Percentiles rank a stretch among this genome's conserved stretches.
phyloP scores from a whole-genome alignment of 2,113 vertebrate genomes.

The Lasiurus cinereus region DNA sequence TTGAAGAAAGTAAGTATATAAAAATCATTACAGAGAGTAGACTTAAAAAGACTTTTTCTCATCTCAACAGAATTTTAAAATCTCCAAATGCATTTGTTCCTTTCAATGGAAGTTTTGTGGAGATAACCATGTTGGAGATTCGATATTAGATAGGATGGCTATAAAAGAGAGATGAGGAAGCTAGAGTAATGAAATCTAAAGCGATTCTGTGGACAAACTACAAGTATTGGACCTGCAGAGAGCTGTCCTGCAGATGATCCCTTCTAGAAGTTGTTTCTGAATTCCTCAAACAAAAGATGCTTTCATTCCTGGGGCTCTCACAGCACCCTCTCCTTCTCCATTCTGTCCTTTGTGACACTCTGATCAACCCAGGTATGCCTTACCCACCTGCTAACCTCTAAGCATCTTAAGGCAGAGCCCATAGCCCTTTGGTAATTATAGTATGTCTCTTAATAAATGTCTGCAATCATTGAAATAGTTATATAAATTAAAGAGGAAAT shows the following conservation, averaged over 20 bases:
- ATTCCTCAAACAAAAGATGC: background rate
- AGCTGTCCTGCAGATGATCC: too few species aligned
- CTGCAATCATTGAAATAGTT: background rate
- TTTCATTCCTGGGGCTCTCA: background rate
- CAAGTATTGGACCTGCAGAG: background rate
- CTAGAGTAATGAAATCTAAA: background rate
- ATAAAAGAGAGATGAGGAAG: background rate
- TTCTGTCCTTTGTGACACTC: background rate
- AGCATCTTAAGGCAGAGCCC: background rate
- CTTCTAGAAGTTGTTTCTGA: background rate
- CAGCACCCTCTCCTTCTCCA: background rate
- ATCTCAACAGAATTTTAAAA: background rate
- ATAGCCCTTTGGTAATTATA: background rate
- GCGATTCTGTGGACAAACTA: background rate
- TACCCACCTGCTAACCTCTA: background rate
- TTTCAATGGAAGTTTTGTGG: conserved; percentile 18
- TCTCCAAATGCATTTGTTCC: background rate
- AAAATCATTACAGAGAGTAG: background rate
- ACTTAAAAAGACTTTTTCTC: background rate
- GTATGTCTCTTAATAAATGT: background rate
- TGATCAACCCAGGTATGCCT: background rate
- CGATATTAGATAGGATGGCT: background rate
- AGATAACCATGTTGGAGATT: background rate
- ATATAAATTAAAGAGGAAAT: conserved; percentile 2
- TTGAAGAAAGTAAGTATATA: background rate